These are phyloP conservation scores for Stomatorhinus walkeri DNA, from an alignment of 2,797 vertebrate species.

Conservation along the genomic window DNA sequence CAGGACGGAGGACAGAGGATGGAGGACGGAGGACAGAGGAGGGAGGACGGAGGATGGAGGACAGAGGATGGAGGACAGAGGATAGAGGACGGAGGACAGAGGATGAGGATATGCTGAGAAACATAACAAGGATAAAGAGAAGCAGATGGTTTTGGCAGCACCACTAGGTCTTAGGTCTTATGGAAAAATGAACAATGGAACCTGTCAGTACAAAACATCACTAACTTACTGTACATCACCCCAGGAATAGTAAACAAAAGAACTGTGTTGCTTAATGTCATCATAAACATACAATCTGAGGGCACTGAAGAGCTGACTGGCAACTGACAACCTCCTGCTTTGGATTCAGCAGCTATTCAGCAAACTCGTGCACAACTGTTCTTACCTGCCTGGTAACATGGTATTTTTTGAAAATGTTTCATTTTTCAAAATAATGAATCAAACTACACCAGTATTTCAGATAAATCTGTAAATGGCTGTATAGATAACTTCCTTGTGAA, in stretches of 20 bases:
- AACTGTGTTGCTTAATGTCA: neutral
- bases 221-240: neutral
- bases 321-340: neutral
- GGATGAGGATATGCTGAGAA: neutral
- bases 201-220: neutral
- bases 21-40: fast-evolving
- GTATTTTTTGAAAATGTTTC: neutral
- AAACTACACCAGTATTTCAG: neutral
- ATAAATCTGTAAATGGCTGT: neutral
- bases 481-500: neutral
- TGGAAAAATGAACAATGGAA: conserved; percentile 12
- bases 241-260: neutral
- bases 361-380: neutral
- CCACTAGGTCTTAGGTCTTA: neutral
- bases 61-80: too few relatives aligned
- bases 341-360: neutral
- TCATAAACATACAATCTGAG: neutral
- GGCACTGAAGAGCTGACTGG: neutral
- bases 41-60: neutral
- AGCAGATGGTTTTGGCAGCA: neutral
- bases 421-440: neutral
- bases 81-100: conserved; percentile 13
- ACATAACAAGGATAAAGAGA: neutral
- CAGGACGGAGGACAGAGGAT: neutral
- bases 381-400: neutral